Evolutionary conservation across 2,888 invertebrate genomes (phyloP), one percentile per base, ranked within the genome.

Genomic region (Gari tellinella): DNA sequence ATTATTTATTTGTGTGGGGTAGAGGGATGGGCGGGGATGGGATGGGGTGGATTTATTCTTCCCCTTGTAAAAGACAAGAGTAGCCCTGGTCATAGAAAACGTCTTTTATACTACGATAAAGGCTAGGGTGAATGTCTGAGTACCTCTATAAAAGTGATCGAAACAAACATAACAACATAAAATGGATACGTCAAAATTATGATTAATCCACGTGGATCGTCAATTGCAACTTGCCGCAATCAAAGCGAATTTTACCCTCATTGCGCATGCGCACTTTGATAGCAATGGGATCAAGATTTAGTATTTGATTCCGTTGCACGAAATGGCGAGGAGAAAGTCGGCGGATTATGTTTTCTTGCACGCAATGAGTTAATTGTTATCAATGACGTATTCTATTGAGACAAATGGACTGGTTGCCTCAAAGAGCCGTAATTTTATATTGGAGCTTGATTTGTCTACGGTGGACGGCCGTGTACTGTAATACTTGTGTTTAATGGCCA

Each of bases 241-340:
- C 51, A 51, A 26, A 23, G 26, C 51, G 15, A 8, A 23, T 12
- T n/a, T 25, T 26, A n/a, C n/a, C 26, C n/a, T n/a, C 12, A 25
- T 8, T 51, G 51, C 51, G 51, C 51, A 51, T 51, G 51, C 51
- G 51, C n/a, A 23, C 51, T 23, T 23, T n/a, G 51, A 15, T 31
- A 7, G 31, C 10, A 10, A 31, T 31, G 52, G 26, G 52, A 31
- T 26, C 52, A 52, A 52, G 12, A 52, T 52, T 52, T 52, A 52
- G 15, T n/a, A 26, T 37, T 25, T 52, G n/a, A 26, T 52, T 52
- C 52, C 52, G 52, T 26, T 31, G 52, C 52, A 52, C 52, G 52
- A 25, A 26, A 52, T 26, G 45, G 3, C 45, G 21, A n/a, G 1
- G 45, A 45, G 21, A 45, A 45, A 31, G 31, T 10, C 10, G 5